Base-by-base conservation (phyloP, 2,113 vertebrate genomes). In the Neotoma lepida region DNA sequence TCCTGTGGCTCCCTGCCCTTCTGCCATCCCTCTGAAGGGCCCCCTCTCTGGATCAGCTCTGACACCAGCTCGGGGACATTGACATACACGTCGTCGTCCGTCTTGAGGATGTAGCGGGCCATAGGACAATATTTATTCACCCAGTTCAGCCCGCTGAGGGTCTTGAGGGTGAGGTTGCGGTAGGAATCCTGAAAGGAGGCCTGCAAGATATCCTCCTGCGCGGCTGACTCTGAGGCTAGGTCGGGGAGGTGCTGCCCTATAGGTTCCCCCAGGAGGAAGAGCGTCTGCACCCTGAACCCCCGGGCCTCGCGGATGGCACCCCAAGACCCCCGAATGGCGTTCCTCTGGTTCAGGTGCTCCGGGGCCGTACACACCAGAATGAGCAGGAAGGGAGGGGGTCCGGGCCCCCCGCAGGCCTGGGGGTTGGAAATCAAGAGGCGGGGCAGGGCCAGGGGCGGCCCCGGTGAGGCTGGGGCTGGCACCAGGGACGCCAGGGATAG, bases 51-150 rank as follows among this genome's bases (percentile, higher is more conserved):
- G 6, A 95, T 15, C 92, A 98, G 93, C 41, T 97, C 97, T 0
- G 95, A 92, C 6, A 98, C 96, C 77, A 99, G 98, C 2, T 98
- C 97, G 0, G 96, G 97, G 4, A 98, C 98, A 39, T 99, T 99
- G 88, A 99, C 98, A n/a, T 99, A 98, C 26, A 99, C 99, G 9
- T 99, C 99, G 7, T 99, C 99, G 2, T 99, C 99, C 0, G 98
- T 99, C 96, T 99, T 99, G 92, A 99, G 98, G 49, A 99, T n/a
- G 92, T 98, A 99, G 86, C 96, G 98, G 39, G 98, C 99, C 74
- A 96, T 96, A 2, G 98, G 97, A 94, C 99, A 99, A 96, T 98
- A 98, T 1, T 96, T 95, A 41, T 97, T 93, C 0, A 97, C 98
- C 99, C 99, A 99, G 71, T 96, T 97, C 58, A 99, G 97, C 93